Percentiles rank a stretch among this genome's conserved stretches.
Evolutionary conservation across 92 coral and sea anemone genomes (phyloP).

Genomic region (Porites cylindrica): DNA sequence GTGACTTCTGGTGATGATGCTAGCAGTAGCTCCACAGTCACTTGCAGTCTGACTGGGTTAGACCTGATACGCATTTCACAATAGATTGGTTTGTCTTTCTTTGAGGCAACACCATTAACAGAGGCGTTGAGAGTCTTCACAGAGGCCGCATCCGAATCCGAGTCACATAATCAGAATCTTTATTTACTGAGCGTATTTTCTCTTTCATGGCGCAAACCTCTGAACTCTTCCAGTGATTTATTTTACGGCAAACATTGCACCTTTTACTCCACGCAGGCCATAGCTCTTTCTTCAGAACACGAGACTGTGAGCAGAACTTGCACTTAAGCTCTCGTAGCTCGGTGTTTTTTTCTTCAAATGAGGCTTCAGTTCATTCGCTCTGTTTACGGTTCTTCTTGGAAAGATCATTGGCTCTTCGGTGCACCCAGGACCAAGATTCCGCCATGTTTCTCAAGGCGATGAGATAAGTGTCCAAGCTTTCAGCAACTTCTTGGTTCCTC

Average conservation of each 20-base stretch:
- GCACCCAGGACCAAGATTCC: constrained; percentile 1
- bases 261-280: constrained; percentile 34
- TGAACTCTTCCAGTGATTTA: constrained; percentile 43
- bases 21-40: no score
- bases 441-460: constrained; percentile 43
- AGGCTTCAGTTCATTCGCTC: not conserved
- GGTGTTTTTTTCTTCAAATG: not conserved
- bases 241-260: constrained; percentile 23
- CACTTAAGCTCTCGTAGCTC: constrained; percentile 21
- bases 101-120: no score
- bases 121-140: no score
- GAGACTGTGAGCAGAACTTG: constrained; percentile 33
- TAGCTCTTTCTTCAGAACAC: constrained; percentile 22
- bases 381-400: no score
- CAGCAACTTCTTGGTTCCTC: constrained; percentile 40
- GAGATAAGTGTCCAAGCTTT: constrained; percentile 39
- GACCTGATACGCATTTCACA: not conserved
- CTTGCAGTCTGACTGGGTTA: constrained; percentile 13
- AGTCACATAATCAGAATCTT: not conserved
- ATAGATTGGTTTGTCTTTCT: no score
- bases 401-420: no score
- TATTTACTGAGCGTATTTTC: constrained; percentile 4
- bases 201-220: not conserved
- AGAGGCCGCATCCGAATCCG: no score
- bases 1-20: no score